phyloP scores from a whole-genome alignment of 2,888 invertebrate genomes.

The Lacanobia oleracea region DNA sequence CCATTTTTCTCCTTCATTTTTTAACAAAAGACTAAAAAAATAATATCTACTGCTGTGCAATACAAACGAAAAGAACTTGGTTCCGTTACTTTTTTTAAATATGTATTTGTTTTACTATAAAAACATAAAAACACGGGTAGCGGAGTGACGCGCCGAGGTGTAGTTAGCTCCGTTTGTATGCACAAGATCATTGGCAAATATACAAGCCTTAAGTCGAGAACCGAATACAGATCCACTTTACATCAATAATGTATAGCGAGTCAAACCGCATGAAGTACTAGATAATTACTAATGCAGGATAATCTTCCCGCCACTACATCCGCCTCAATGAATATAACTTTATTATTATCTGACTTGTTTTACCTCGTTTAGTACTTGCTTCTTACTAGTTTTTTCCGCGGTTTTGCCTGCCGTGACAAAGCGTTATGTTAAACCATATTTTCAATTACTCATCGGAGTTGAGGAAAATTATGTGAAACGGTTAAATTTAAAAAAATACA shows the following conservation, averaged over 20 bases:
- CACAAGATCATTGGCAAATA: no score
- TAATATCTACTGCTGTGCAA: no score
- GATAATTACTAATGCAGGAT: not conserved
- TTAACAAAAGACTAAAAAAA: no score
- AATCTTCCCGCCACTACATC: not conserved
- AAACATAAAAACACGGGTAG: no score
- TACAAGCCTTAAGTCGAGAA: not conserved
- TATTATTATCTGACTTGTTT: not conserved
- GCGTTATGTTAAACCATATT: not conserved
- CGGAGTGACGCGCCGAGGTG: no score
- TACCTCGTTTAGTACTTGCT: not conserved
- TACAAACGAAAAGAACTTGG: no score
- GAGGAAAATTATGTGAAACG: no score
- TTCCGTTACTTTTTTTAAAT: no score
- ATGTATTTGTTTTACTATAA: no score
- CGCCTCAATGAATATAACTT: not conserved
- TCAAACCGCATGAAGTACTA: not conserved
- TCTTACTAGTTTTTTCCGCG: not conserved
- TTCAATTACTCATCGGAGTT: not conserved
- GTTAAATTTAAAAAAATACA: no score
- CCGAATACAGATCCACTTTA: not conserved
- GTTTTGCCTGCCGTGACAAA: not conserved
- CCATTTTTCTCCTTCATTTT: no score
- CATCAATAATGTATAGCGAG: not conserved
- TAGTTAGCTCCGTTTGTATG: no score